These are phyloP conservation scores for Acanthisitta chloris DNA, from an alignment of 2,113 vertebrate genomes.

Conservation along the genomic window DNA sequence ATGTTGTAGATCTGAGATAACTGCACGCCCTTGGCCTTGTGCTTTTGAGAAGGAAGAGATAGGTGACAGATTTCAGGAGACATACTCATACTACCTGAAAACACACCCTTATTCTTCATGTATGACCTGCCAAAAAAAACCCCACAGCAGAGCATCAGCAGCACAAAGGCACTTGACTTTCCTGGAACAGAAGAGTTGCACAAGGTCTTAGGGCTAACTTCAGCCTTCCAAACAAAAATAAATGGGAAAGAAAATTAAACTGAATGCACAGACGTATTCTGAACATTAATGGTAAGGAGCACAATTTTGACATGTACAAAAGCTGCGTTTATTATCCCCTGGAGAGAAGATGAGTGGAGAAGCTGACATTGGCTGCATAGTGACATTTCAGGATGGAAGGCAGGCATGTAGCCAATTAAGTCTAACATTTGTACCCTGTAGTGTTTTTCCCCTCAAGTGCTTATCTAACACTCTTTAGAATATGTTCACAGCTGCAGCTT, in stretches of 20 bases:
- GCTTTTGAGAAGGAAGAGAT: background rate
- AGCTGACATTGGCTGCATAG: slow-evolving; percentile 41
- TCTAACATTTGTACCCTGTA: slow-evolving; percentile 62
- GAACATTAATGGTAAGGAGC: background rate
- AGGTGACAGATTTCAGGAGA: background rate
- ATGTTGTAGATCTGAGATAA: background rate
- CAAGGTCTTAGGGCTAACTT: background rate
- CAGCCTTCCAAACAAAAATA: background rate
- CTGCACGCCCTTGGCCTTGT: background rate
- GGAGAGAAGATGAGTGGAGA: slow-evolving; percentile 51
- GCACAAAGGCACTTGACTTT: background rate
- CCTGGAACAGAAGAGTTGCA: background rate
- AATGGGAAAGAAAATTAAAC: background rate
- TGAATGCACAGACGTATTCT: background rate
- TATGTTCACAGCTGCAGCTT: slow-evolving; percentile 61
- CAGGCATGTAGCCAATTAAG: slow-evolving; percentile 57
- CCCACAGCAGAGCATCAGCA: background rate
- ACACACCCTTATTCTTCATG: background rate
- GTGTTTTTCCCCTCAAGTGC: slow-evolving; percentile 61
- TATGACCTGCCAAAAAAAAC: background rate
- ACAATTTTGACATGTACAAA: slow-evolving; percentile 55
- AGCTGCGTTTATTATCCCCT: slow-evolving; percentile 46
- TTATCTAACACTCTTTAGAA: slow-evolving; percentile 62
- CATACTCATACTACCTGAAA: background rate
- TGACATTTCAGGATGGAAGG: slow-evolving; percentile 64